Percentiles rank a stretch among this genome's conserved stretches.
phyloP scores from a whole-genome alignment of 2,888 invertebrate genomes.

The Rutpela maculata region DNA sequence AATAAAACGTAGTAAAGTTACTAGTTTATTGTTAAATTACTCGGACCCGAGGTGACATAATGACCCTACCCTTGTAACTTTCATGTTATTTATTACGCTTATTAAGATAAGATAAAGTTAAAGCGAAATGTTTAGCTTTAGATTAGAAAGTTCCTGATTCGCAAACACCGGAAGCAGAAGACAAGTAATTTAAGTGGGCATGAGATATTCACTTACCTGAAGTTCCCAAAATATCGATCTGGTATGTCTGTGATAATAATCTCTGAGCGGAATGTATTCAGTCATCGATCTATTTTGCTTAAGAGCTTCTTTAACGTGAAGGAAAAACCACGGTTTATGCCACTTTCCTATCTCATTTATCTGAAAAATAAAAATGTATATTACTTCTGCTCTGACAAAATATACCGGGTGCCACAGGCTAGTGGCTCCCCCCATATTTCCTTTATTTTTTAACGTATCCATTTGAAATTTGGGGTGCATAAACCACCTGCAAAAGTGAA shows the following conservation, averaged over 20 bases:
- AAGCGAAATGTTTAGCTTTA: conserved; percentile 2
- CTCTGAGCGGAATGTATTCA: conserved; percentile 86
- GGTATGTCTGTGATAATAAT: conserved; percentile 90
- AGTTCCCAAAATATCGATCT: conserved; percentile 90
- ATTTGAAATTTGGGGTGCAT: too few species aligned
- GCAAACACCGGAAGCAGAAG: conserved; percentile 36
- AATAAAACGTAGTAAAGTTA: background rate
- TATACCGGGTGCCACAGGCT: too few species aligned
- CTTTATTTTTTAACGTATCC: too few species aligned
- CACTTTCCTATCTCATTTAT: conserved; percentile 85
- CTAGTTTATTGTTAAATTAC: background rate
- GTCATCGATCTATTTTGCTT: conserved; percentile 69
- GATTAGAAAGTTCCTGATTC: background rate
- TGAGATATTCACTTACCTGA: conserved; percentile 74
- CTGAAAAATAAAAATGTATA: conserved; percentile 69
- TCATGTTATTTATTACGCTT: conserved; percentile 14
- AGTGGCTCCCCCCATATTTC: too few species aligned
- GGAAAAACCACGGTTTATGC: conserved; percentile 91
- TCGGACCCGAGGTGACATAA: background rate
- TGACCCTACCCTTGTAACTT: background rate
- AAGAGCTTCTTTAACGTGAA: conserved; percentile 80
- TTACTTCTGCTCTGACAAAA: background rate
- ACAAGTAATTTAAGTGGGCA: conserved; percentile 29
- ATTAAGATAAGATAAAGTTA: conserved; percentile 15
- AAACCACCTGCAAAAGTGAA: too few species aligned